Percentiles rank a stretch among this genome's conserved stretches.
phyloP scores from a whole-genome alignment of 2,113 vertebrate species.

The Mobula birostris region DNA sequence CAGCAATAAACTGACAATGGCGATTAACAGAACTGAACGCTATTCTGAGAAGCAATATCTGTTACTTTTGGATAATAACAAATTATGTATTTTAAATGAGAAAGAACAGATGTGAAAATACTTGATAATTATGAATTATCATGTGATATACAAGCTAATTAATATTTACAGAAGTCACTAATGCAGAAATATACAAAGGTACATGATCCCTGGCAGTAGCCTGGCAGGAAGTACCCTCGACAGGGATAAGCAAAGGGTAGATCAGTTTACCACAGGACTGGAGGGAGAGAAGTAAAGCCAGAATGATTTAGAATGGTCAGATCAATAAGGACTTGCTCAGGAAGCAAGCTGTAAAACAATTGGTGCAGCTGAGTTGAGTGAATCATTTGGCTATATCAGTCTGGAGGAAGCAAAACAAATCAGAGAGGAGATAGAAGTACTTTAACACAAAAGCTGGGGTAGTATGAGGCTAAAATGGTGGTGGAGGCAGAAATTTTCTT shows the following conservation, averaged over 20 bases:
- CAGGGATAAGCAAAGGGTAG: background rate
- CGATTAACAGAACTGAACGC: background rate
- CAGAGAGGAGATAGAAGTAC: too few species aligned
- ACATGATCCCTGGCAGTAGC: background rate
- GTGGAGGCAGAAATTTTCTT: too few species aligned
- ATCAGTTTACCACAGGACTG: background rate
- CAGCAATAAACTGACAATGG: conserved; percentile 11
- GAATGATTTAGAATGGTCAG: background rate
- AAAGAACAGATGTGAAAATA: background rate
- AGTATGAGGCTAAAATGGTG: too few species aligned
- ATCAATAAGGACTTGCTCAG: background rate
- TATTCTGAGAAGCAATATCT: background rate
- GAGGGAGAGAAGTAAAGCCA: too few species aligned
- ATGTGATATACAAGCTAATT: background rate
- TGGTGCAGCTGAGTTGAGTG: background rate
- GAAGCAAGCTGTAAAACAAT: background rate
- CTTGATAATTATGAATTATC: too few species aligned
- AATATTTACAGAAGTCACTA: background rate
- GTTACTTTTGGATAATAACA: too few species aligned
- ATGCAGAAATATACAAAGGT: too few species aligned
- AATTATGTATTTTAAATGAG: background rate
- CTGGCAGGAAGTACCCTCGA: background rate
- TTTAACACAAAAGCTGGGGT: too few species aligned
- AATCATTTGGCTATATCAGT: background rate
- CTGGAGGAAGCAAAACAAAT: background rate